Evolutionary conservation across 1,140 invertebrate genomes (phyloP).

Genomic region (Ridgeia piscesae): DNA sequence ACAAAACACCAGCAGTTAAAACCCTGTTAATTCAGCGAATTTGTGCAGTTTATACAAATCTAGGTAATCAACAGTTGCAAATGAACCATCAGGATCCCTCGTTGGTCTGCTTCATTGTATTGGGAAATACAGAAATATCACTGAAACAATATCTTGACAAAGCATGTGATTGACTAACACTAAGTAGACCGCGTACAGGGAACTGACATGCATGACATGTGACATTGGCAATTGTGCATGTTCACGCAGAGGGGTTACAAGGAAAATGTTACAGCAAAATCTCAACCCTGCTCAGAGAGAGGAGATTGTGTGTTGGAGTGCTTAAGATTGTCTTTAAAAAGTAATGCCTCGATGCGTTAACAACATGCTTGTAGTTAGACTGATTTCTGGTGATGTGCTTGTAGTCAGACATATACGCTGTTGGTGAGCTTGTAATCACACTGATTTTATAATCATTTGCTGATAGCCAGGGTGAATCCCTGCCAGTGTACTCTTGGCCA

Average conservation of each 20-base stretch:
- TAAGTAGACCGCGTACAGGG: too few relatives aligned
- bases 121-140: too few relatives aligned
- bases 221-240: background rate
- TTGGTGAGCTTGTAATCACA: background rate
- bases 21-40: too few relatives aligned
- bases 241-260: background rate
- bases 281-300: background rate
- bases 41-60: too few relatives aligned
- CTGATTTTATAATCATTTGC: background rate
- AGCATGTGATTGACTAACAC: too few relatives aligned
- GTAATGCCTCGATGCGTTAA: background rate
- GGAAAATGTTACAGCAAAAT: background rate
- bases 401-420: background rate
- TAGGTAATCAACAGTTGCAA: too few relatives aligned
- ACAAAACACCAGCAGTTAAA: too few relatives aligned
- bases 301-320: background rate
- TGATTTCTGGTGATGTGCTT: background rate
- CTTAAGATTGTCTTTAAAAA: background rate
- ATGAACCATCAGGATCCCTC: too few relatives aligned
- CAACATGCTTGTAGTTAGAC: background rate
- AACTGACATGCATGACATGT: background rate
- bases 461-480: background rate
- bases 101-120: too few relatives aligned
- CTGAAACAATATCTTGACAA: too few relatives aligned
- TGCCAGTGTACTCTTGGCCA: background rate